Conservation (phyloP, 2,888 invertebrate species). For the Ecliptopera silaceata region DNA sequence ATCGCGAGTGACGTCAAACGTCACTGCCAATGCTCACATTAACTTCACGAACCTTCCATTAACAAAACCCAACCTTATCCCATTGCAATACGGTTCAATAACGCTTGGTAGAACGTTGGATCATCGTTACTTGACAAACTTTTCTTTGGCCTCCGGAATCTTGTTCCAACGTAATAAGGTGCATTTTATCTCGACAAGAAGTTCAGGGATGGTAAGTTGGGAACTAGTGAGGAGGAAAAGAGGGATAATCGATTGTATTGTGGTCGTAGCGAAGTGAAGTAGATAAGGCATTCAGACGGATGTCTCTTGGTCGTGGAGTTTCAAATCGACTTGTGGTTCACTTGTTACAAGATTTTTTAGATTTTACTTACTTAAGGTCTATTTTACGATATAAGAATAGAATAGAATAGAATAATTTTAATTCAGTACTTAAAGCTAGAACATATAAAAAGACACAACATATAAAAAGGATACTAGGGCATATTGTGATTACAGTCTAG, state of each 20-base stretch:
- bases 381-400: no score
- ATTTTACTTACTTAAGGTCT: no score
- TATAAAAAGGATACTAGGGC: no score
- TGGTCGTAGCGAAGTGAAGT: constrained; percentile 35
- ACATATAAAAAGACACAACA: no score
- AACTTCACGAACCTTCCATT: constrained; percentile 27
- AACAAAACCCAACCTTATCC: constrained; percentile 5
- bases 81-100: constrained; percentile 13
- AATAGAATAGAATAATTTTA: no score
- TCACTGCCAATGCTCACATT: constrained; percentile 49
- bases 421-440: no score
- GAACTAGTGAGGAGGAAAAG: constrained; percentile 39
- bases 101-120: neutral
- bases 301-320: constrained; percentile 13
- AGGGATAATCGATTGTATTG: constrained; percentile 52
- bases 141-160: neutral
- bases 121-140: constrained; percentile 26
- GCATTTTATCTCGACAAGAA: constrained; percentile 1
- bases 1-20: constrained; percentile 58
- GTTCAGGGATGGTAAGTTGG: constrained; percentile 8
- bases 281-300: constrained; percentile 20
- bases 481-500: no score
- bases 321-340: neutral
- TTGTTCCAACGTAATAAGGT: constrained; percentile 12
- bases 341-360: neutral